Conservation (phyloP, 2,797 vertebrate species). For the Rhinoraja longicauda region DNA sequence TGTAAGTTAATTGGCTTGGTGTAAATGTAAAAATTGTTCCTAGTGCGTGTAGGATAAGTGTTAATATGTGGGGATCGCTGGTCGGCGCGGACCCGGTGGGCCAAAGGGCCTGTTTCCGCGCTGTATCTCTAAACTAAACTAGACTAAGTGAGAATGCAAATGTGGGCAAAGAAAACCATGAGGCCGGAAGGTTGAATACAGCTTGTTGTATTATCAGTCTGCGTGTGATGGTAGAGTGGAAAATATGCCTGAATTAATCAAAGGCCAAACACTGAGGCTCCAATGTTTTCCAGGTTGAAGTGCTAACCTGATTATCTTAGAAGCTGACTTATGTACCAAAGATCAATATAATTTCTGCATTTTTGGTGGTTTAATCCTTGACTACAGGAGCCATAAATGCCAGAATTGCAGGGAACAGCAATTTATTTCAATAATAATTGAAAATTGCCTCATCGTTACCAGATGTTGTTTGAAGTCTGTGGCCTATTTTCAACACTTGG, state of each 20-base stretch:
- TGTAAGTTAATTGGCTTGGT: too few relatives aligned
- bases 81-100: too few relatives aligned
- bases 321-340: constrained; percentile 30
- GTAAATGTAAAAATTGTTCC: too few relatives aligned
- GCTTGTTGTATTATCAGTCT: not conserved
- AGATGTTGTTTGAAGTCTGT: constrained; percentile 16
- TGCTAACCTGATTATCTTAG: constrained; percentile 28
- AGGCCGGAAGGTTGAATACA: not conserved
- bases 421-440: constrained; percentile 34
- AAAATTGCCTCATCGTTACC: constrained; percentile 20
- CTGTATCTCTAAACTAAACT: too few relatives aligned
- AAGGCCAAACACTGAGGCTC: constrained; percentile 10
- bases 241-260: constrained; percentile 30
- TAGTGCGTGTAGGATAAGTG: too few relatives aligned
- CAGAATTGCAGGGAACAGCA: constrained; percentile 11
- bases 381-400: constrained; percentile 33
- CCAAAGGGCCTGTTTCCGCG: too few relatives aligned
- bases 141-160: not conserved
- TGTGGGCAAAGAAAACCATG: not conserved
- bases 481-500: not conserved
- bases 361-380: constrained; percentile 33
- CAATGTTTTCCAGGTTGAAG: not conserved
- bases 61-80: too few relatives aligned
- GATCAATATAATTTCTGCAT: constrained; percentile 37
- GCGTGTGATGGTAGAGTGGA: not conserved